Conservation (phyloP, 2,888 invertebrate genomes). For the Lasioglossum oenotherae region DNA sequence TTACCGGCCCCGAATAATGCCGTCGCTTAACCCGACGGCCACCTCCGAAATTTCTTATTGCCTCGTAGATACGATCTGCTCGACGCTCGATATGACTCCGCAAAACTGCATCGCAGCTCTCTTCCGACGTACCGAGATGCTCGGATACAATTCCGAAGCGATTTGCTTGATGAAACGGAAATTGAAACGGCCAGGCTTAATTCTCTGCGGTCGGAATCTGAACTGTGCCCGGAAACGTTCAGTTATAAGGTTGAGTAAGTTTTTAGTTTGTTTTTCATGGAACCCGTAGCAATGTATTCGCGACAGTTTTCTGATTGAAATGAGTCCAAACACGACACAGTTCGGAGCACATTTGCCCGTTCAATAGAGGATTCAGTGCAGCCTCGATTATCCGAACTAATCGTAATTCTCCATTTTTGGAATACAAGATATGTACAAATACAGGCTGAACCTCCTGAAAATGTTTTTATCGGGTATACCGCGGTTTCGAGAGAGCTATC, state of each 20-base stretch:
- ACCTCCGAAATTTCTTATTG: conserved; percentile 36
- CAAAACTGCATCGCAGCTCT: not conserved
- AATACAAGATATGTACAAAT: too few relatives aligned
- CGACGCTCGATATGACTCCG: not conserved
- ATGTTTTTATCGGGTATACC: too few relatives aligned
- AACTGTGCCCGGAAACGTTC: not conserved
- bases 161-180: not conserved
- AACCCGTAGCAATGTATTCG: not conserved
- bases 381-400: too few relatives aligned
- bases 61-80: not conserved
- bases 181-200: not conserved
- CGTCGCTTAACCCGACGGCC: not conserved
- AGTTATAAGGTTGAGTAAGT: not conserved
- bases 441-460: too few relatives aligned
- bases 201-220: not conserved
- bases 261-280: not conserved
- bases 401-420: too few relatives aligned
- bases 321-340: too few relatives aligned
- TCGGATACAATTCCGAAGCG: not conserved
- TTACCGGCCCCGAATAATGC: not conserved
- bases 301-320: too few relatives aligned
- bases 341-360: not conserved
- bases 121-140: not conserved
- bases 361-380: too few relatives aligned
- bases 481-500: too few relatives aligned